These are phyloP conservation scores for Poeciliopsis turrubarensis DNA, from an alignment of 2,113 vertebrate species.

Conservation along the genomic window DNA sequence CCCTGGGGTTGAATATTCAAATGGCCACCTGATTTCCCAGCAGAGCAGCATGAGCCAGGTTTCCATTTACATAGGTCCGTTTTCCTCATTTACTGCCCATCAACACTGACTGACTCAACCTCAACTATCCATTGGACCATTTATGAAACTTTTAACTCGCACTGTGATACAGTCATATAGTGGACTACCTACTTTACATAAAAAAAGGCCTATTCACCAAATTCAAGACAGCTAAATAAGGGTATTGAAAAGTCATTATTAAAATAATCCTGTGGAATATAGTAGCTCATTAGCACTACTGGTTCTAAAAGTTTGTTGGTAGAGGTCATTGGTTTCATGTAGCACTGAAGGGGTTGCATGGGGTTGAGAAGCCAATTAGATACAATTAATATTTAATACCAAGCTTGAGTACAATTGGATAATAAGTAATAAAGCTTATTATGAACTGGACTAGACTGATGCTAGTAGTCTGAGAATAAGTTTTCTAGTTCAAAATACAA, in stretches of 20 bases:
- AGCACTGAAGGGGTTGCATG: conserved; percentile 37
- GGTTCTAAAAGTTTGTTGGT: conserved; percentile 25
- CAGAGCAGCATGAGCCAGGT: conserved; percentile 57
- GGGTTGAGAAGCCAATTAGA: conserved; percentile 56
- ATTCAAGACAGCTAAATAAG: conserved; percentile 19
- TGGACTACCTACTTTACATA: conserved; percentile 9
- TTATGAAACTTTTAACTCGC: conserved; percentile 32
- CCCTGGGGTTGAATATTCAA: conserved; percentile 84
- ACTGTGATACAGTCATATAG: conserved; percentile 16
- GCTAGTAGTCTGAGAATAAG: not conserved
- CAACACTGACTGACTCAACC: conserved; percentile 43
- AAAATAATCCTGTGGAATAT: conserved; percentile 38
- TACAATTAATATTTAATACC: conserved; percentile 53
- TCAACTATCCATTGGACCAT: conserved; percentile 23
- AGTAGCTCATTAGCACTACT: conserved; percentile 48
- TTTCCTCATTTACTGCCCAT: conserved; percentile 63
- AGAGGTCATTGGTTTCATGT: conserved; percentile 56
- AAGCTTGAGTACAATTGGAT: conserved; percentile 47
- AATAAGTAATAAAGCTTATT: conserved; percentile 44
- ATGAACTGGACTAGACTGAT: conserved; percentile 24
- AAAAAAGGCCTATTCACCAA: conserved; percentile 23
- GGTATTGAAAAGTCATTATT: conserved; percentile 29
- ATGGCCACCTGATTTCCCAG: conserved; percentile 75
- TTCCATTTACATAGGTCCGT: conserved; percentile 61
- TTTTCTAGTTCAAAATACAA: not conserved